A percentile compares a stretch with the other conserved stretches of the same genome.
These are phyloP conservation scores for Tyria jacobaeae DNA, from an alignment of 2,888 invertebrate genomes.

Conservation along the genomic window DNA sequence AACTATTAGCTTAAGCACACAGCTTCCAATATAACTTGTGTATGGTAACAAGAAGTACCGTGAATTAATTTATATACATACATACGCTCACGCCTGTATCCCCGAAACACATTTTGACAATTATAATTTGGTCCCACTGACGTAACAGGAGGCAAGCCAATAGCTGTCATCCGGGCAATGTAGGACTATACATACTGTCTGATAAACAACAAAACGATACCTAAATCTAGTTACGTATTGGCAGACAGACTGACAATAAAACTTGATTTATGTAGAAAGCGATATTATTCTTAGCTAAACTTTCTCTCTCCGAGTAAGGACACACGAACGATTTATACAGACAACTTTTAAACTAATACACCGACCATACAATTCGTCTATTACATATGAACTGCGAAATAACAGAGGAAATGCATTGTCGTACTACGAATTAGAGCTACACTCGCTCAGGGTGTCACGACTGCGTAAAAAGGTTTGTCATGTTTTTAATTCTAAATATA, in stretches of 20 bases:
- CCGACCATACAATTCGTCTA: conserved; percentile 18
- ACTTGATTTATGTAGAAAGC: conserved; percentile 37
- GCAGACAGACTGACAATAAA: conserved; percentile 12
- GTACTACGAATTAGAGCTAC: conserved; percentile 54
- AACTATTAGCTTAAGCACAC: no score
- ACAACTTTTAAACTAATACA: neutral
- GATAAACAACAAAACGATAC: neutral
- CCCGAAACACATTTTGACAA: no score
- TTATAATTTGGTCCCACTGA: no score
- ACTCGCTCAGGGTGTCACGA: conserved; percentile 10
- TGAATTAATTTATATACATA: no score
- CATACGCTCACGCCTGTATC: no score
- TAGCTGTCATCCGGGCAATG: no score
- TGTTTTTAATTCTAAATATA: no score
- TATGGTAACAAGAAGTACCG: no score
- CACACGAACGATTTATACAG: conserved; percentile 30
- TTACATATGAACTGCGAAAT: conserved; percentile 4
- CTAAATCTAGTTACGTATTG: neutral
- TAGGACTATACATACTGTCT: no score
- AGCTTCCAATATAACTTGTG: no score
- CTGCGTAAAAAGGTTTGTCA: no score
- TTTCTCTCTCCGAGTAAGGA: conserved; percentile 37
- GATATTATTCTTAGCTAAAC: conserved; percentile 34
- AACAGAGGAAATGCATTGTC: conserved; percentile 54
- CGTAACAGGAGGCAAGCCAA: no score